phyloP scores from a whole-genome alignment of 2,797 vertebrate genomes.

The Anomalospiza imberbis region DNA sequence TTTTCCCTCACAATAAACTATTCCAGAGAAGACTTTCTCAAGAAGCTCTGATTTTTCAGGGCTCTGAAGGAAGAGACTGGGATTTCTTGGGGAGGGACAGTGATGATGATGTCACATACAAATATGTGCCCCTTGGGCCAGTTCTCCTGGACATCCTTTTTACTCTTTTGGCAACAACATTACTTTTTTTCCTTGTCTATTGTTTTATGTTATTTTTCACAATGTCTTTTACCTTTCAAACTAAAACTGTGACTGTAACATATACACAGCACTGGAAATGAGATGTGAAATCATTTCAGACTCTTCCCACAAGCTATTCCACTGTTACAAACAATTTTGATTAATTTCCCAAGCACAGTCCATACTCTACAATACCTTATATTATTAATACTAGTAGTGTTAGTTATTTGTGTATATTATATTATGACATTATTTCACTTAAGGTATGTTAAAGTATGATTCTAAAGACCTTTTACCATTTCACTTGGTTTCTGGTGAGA shows the following conservation, averaged over 20 bases:
- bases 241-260: not conserved
- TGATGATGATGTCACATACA: not conserved
- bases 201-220: not conserved
- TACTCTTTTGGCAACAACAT: not conserved
- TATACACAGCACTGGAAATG: not conserved
- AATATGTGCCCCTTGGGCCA: not conserved
- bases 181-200: not conserved
- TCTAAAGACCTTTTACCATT: not conserved
- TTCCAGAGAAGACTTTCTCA: not conserved
- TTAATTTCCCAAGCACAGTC: not conserved
- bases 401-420: not conserved
- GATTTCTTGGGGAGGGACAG: not conserved
- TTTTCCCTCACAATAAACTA: not conserved
- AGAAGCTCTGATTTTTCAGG: not conserved
- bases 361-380: not conserved
- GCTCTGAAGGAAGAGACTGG: not conserved
- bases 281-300: not conserved
- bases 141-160: not conserved
- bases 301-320: not conserved
- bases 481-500: not conserved
- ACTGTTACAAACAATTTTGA: not conserved
- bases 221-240: not conserved
- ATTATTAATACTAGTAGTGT: not conserved
- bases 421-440: not conserved
- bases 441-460: not conserved